A percentile compares a stretch with the other conserved stretches of the same genome.
Evolutionary conservation across 1,140 invertebrate species (phyloP).

Genomic region (Brachionus koreanus): DNA sequence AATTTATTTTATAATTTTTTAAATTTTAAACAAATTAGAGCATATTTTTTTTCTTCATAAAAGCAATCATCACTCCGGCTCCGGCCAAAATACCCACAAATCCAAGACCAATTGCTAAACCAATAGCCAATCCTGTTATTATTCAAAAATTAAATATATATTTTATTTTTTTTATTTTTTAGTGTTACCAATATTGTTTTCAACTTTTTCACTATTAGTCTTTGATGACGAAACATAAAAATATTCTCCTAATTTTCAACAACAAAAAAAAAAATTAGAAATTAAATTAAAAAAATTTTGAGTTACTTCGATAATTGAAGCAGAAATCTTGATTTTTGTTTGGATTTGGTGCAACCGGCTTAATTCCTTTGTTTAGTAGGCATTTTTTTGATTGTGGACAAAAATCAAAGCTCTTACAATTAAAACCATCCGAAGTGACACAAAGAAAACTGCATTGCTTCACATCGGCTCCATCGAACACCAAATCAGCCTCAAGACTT

Average conservation of each 20-base stretch:
- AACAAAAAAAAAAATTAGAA: no score
- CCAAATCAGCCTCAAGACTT: neutral
- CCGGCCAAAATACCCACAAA: neutral
- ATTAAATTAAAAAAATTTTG: no score
- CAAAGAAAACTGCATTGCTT: conserved; percentile 26
- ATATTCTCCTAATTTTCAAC: conserved; percentile 11
- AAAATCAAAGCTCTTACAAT: conserved; percentile 35
- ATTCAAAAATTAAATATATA: neutral
- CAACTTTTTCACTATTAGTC: neutral
- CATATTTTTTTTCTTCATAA: conserved; percentile 3
- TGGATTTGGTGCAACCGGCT: neutral
- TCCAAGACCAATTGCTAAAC: neutral
- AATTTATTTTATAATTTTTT: neutral
- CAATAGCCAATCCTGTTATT: neutral
- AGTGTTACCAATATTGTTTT: neutral
- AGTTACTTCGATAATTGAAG: neutral
- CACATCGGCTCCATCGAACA: neutral
- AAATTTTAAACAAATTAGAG: neutral
- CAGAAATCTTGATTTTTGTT: neutral
- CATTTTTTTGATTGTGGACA: conserved; percentile 13
- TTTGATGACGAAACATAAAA: conserved; percentile 15
- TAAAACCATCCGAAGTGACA: conserved; percentile 34
- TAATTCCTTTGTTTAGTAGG: neutral
- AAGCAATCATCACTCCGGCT: neutral
- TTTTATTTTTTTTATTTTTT: neutral